These are phyloP conservation scores for Tarsius wallacei DNA, from an alignment of 2,797 vertebrate species.

Conservation along the genomic window DNA sequence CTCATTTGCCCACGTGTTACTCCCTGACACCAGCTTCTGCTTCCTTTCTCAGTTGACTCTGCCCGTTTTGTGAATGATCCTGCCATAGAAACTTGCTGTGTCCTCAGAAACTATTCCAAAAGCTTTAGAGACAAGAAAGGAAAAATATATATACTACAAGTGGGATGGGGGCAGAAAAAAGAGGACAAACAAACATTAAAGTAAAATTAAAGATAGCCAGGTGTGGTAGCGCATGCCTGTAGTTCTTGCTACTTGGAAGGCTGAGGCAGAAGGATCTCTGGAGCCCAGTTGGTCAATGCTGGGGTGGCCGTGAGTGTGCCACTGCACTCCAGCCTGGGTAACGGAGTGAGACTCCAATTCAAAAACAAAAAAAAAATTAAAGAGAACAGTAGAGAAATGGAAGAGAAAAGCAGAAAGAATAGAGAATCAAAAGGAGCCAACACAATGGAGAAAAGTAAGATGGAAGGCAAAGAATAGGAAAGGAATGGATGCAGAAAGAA, in stretches of 20 bases:
- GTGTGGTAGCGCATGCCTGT: too few species aligned
- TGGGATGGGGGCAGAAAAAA: not conserved
- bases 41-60: not conserved
- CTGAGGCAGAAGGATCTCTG: too few species aligned
- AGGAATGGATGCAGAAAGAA: not conserved
- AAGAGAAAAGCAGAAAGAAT: not conserved
- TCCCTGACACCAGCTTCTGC: not conserved
- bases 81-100: not conserved
- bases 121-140: not conserved
- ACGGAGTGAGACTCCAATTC: too few species aligned
- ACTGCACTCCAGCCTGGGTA: too few species aligned
- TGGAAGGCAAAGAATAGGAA: not conserved
- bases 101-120: conserved; percentile 21
- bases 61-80: not conserved
- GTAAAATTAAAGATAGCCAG: not conserved
- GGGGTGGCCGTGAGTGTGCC: too few species aligned
- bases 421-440: not conserved
- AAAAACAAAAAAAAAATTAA: not conserved
- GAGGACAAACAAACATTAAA: not conserved
- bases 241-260: too few species aligned
- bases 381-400: not conserved
- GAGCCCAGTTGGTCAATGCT: too few species aligned
- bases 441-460: not conserved
- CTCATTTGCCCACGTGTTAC: not conserved
- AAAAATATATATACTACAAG: not conserved